Evolutionary conservation across 92 coral and sea anemone species (phyloP), one percentile per base, ranked within the genome.

Genomic region (Actinostola sp.): DNA sequence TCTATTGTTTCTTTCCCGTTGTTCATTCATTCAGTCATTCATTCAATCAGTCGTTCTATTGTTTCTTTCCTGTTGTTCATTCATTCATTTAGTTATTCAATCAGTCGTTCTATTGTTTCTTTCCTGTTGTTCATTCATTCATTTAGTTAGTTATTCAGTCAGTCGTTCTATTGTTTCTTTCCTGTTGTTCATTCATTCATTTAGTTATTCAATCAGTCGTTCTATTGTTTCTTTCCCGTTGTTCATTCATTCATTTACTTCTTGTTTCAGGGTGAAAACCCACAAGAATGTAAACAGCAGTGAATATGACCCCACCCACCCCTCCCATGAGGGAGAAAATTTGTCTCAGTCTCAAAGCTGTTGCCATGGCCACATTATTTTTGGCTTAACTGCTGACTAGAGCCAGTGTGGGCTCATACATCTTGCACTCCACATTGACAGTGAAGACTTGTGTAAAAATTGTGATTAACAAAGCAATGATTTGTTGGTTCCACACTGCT

Each of bases 201-300:
- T 14, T 7, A 39, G 7, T 39, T 14, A 7, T 39, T 14, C 45
- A 7, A 39, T 14, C 45, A 34, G n/a, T n/a, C n/a, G n/a, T n/a
- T n/a, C n/a, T n/a, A n/a, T n/a, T n/a, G n/a, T n/a, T n/a, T n/a
- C n/a, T n/a, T 23, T 66, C 26, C 0, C 14, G 10, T 0, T 52
- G 13, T 29, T 26, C 55, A 29, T 11, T 60, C 0, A 11, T 19
- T 1, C 15, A 34, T 26, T 49, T 11, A 1, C 42, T 48, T 66
- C 66, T 52, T 75, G 19, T 68, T 73, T 72, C 85, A 86, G 80
- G 84, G 87, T 13, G 87, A 86, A 9, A 90, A 86, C 21, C 96
- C 96, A 7, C 89, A 81, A 41, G 96, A 90, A 66, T 90, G 96
- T 41, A 86, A 90, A 72, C 89, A 89, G 41, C 95, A 89, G 68